Percentiles rank a stretch among this genome's conserved stretches.
phyloP scores from a whole-genome alignment of 2,888 invertebrate species.

The Melipona beecheii region DNA sequence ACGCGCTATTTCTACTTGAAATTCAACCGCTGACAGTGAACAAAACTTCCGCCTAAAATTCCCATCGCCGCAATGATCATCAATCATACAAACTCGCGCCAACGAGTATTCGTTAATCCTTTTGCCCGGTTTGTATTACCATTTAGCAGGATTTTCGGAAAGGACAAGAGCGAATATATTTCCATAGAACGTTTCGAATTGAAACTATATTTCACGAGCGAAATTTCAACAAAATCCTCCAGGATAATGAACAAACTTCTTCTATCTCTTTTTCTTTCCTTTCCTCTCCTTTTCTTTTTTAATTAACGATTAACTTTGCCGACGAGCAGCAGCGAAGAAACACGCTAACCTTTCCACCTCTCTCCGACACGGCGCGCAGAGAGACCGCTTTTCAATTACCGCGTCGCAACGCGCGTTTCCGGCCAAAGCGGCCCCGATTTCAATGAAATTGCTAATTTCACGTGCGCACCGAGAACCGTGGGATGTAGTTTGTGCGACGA shows the following conservation, averaged over 20 bases:
- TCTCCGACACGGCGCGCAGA: neutral
- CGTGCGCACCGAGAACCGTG: neutral
- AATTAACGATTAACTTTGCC: constrained; percentile 24
- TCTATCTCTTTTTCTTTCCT: no score
- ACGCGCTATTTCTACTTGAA: no score
- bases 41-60: neutral
- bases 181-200: neutral
- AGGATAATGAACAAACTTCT: constrained; percentile 30
- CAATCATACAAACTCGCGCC: neutral
- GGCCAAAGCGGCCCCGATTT: neutral
- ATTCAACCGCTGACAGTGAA: neutral
- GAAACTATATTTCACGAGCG: constrained; percentile 5
- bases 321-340: no score
- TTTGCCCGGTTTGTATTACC: neutral
- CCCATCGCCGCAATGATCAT: neutral
- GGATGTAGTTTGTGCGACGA: neutral
- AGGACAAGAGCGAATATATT: neutral
- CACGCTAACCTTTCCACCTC: constrained; percentile 1
- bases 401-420: neutral
- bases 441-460: constrained; percentile 34
- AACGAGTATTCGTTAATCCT: neutral
- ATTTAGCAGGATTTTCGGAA: no score
- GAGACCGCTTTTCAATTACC: constrained; percentile 37
- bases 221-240: constrained; percentile 8
- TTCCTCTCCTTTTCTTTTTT: no score